A percentile compares a stretch with the other conserved stretches of the same genome.
Evolutionary conservation across 1,140 invertebrate species (phyloP).

Genomic region (Macrobrachium nipponense): DNA sequence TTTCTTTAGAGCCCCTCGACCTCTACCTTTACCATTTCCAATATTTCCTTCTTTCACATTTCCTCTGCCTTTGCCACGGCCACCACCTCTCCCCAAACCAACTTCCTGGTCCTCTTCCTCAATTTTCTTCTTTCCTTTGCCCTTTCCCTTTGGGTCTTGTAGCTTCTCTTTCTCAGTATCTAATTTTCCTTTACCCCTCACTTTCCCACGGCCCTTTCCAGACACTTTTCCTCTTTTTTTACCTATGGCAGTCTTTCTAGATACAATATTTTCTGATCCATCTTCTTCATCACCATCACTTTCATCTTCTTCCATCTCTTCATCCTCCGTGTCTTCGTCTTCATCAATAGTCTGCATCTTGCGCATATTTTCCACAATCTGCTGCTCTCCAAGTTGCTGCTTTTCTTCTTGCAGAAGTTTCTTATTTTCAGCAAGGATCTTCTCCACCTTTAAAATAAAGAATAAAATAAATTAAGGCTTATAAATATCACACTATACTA

Average conservation of each 20-base stretch:
- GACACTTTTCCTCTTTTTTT: not conserved
- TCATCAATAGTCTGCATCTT: not conserved
- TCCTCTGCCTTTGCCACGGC: not conserved
- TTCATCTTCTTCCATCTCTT: slow-evolving; percentile 18
- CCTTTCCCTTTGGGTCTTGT: not conserved
- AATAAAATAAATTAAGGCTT: not conserved
- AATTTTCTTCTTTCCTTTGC: not conserved
- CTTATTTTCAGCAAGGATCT: slow-evolving; percentile 67
- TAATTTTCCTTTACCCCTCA: not conserved
- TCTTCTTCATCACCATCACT: no score
- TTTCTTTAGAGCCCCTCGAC: not conserved
- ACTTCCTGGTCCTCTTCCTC: slow-evolving; percentile 36
- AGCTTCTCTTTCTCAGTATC: not conserved
- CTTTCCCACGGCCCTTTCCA: not conserved
- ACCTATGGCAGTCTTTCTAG: not conserved
- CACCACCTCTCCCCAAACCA: not conserved
- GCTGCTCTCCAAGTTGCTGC: slow-evolving; percentile 19
- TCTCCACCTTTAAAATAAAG: slow-evolving; percentile 65
- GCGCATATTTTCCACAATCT: not conserved
- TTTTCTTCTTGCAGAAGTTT: slow-evolving; percentile 67
- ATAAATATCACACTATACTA: not conserved
- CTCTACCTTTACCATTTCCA: slow-evolving; percentile 21
- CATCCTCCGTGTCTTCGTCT: slow-evolving; percentile 4
- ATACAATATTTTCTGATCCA: not conserved
- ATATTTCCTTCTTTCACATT: not conserved